Conservation (phyloP, 2,797 vertebrate species). For the Chiroxiphia lanceolata region DNA sequence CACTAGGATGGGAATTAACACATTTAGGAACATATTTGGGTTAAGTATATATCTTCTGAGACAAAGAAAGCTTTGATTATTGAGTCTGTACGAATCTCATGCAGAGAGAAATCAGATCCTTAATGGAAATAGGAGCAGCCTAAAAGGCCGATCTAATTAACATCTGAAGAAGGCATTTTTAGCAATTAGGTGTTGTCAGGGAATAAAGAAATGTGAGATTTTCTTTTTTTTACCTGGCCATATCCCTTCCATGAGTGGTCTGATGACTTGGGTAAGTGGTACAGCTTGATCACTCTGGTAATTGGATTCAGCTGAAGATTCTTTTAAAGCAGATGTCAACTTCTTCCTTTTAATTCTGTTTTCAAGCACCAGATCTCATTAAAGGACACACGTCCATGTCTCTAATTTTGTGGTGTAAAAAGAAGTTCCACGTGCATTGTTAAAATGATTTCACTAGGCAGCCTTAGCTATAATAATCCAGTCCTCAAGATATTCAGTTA, state of each 20-base stretch:
- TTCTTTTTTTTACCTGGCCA: neutral
- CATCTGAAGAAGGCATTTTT: slow-evolving; percentile 5
- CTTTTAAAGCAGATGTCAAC: neutral
- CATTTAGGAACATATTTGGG: neutral
- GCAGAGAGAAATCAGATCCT: slow-evolving; percentile 1
- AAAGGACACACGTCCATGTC: neutral
- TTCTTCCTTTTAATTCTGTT: neutral
- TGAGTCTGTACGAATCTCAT: neutral
- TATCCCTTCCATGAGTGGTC: neutral
- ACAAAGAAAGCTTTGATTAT: slow-evolving; percentile 31
- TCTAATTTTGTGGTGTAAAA: neutral
- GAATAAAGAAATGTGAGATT: neutral
- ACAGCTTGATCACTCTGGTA: neutral
- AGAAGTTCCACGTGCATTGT: neutral
- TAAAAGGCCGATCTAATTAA: slow-evolving; percentile 29
- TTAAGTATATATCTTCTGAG: slow-evolving; percentile 12
- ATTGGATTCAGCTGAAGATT: neutral
- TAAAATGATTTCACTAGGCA: neutral
- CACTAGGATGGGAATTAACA: neutral
- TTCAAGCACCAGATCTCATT: neutral
- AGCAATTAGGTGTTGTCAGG: neutral
- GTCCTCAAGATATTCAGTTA: neutral
- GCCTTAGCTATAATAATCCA: neutral
- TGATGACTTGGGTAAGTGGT: neutral
- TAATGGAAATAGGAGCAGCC: slow-evolving; percentile 10